Evolutionary conservation across 2,797 vertebrate genomes (phyloP).

Genomic region (Parauchenoglanis punctatus): DNA sequence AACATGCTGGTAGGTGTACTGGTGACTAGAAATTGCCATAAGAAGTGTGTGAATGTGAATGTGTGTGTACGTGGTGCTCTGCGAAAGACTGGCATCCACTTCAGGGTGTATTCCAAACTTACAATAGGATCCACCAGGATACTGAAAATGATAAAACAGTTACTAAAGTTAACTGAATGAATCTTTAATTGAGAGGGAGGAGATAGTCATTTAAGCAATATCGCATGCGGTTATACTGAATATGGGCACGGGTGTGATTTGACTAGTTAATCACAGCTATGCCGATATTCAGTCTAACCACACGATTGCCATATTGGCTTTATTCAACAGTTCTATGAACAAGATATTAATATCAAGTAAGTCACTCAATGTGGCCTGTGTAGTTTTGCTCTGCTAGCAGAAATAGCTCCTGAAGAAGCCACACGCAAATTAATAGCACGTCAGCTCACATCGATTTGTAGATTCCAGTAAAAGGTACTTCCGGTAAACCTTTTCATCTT

Average conservation of each 20-base stretch:
- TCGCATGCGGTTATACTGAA: background rate
- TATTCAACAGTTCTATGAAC: background rate
- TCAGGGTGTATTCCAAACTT: background rate
- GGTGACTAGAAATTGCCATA: background rate
- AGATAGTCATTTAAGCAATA: background rate
- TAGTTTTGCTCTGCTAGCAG: background rate
- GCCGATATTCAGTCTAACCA: background rate
- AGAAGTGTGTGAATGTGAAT: background rate
- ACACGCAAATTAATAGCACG: background rate
- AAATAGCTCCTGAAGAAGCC: background rate
- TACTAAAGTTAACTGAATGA: background rate
- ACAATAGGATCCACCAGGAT: background rate
- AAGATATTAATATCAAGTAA: background rate
- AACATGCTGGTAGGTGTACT: background rate
- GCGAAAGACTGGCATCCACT: background rate
- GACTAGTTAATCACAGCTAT: background rate
- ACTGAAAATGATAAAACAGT: background rate
- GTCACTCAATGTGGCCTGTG: background rate
- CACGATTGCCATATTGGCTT: background rate
- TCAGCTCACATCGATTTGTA: background rate
- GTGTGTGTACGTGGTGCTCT: background rate
- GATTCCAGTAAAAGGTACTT: background rate
- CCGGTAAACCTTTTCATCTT: background rate
- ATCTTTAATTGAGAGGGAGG: background rate
- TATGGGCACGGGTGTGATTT: background rate